Evolutionary conservation across 2,888 invertebrate species (phyloP), one percentile per base, ranked within the genome.

Genomic region (Synergus umbraculus): DNA sequence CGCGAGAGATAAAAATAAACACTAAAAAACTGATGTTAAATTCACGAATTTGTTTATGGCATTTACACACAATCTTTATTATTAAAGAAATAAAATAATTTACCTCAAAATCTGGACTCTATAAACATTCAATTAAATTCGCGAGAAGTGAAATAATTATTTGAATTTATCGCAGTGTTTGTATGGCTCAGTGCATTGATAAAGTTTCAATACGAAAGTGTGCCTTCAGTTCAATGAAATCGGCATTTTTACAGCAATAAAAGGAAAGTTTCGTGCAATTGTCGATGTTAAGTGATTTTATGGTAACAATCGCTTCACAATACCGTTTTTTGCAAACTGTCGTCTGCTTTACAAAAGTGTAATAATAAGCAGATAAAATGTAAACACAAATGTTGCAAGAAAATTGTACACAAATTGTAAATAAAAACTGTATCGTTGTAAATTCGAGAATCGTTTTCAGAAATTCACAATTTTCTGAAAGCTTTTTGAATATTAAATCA

Each of bases 81-180:
- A 66, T 66, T 66, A 43, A 22, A 22, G 13, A 22, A 63, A 63
- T 12, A 29, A 63, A 29, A 63, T 66, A 18, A 66, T 41, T 66
- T 13, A 44, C n/a, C 18, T 46, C 63, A 46, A 22, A 67, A 67
- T 46, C 22, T 46, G 44, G 43, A 44, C 44, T 67, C 67, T 46
- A 67, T 67, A 67, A 67, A 67, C 67, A 46, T 67, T 18, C 44
- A 46, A 67, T 67, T 67, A 67, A 67, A 67, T 67, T 46, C 43
- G 5, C 18, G 13, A 10, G 10, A 46, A n/a, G 49, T 29, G 49
- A 37, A 73, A 73, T 73, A 73, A 73, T 73, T 37, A 73, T 29
- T 29, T 49, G n/a, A 54, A 54, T 37, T 18, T 73, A 73, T 46
- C 10, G 73, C 9, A 41, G 2, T 37, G 22, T 37, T n/a, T 43